Conservation (phyloP, 2,113 vertebrate species). For the Gulo gulo region DNA sequence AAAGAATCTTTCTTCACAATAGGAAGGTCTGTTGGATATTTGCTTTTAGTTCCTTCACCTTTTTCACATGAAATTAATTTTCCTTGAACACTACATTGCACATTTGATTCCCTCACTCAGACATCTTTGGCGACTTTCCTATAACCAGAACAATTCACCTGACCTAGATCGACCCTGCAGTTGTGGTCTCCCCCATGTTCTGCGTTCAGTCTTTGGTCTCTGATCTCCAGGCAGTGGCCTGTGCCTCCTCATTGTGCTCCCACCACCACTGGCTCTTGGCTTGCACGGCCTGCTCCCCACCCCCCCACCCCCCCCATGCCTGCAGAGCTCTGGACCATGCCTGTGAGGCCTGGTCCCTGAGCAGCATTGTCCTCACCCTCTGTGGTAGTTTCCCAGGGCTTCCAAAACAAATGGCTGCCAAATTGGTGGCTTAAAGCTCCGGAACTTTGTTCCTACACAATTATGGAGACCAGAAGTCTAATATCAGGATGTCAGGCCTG, state of each 20-base stretch:
- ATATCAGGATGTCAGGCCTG: not conserved
- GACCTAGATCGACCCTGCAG: not conserved
- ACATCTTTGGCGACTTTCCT: not conserved
- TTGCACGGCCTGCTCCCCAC: not conserved
- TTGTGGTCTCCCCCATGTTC: not conserved
- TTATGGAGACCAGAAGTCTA: not conserved
- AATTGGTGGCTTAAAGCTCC: not conserved
- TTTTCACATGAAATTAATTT: constrained; percentile 23
- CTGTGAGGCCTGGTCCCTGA: not conserved
- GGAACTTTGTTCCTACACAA: not conserved
- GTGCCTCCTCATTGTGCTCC: not conserved
- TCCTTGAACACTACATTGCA: not conserved
- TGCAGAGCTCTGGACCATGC: not conserved
- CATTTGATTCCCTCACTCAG: constrained; percentile 39
- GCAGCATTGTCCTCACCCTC: not conserved
- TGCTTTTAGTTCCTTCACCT: not conserved
- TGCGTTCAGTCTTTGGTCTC: not conserved
- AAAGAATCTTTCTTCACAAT: not conserved
- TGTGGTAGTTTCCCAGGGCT: not conserved
- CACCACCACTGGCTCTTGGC: not conserved
- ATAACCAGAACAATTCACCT: constrained; percentile 19
- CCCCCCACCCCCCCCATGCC: no score
- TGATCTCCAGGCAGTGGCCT: fast-evolving
- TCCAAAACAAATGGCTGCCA: not conserved
- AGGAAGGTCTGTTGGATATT: not conserved